Conservation (phyloP, 2,888 invertebrate genomes). For the Epirrita christyi region DNA sequence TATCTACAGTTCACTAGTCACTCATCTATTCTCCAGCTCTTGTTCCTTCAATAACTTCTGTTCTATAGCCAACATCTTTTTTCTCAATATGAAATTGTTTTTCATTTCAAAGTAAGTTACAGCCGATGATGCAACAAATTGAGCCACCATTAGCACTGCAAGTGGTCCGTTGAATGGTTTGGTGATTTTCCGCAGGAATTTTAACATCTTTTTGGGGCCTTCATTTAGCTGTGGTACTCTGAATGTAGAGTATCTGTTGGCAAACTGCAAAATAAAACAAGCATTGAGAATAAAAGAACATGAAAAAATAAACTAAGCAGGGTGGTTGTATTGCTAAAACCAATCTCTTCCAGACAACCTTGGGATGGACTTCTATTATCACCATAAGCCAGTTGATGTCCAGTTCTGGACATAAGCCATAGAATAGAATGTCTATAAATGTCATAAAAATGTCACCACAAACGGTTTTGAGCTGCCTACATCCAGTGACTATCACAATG, state of each 20-base stretch:
- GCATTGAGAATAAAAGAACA: background rate
- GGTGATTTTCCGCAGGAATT: slow-evolving; percentile 80
- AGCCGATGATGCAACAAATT: slow-evolving; percentile 81
- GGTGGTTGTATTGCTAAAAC: too few species aligned
- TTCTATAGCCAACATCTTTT: slow-evolving; percentile 69
- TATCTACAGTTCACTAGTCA: slow-evolving; percentile 25
- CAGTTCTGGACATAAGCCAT: too few species aligned
- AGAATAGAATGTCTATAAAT: too few species aligned
- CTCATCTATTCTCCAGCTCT: slow-evolving; percentile 17
- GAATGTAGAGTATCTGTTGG: slow-evolving; percentile 85
- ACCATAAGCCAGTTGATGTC: too few species aligned
- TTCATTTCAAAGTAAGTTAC: slow-evolving; percentile 87
- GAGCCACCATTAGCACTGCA: slow-evolving; percentile 73
- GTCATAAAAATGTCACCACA: too few species aligned
- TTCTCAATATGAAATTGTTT: slow-evolving; percentile 70
- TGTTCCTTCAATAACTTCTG: slow-evolving; percentile 47
- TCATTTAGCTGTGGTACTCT: slow-evolving; percentile 86
- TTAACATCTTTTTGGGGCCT: slow-evolving; percentile 81
- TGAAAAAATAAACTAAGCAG: too few species aligned
- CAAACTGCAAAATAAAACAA: slow-evolving; percentile 79
- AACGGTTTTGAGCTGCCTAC: too few species aligned
- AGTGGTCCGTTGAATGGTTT: slow-evolving; percentile 81
- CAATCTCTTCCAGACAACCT: too few species aligned
- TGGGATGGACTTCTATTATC: too few species aligned
- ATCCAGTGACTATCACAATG: too few species aligned